Percentiles rank a stretch among this genome's conserved stretches.
Conservation (phyloP, 2,888 invertebrate genomes). For the Philaethria dido region DNA sequence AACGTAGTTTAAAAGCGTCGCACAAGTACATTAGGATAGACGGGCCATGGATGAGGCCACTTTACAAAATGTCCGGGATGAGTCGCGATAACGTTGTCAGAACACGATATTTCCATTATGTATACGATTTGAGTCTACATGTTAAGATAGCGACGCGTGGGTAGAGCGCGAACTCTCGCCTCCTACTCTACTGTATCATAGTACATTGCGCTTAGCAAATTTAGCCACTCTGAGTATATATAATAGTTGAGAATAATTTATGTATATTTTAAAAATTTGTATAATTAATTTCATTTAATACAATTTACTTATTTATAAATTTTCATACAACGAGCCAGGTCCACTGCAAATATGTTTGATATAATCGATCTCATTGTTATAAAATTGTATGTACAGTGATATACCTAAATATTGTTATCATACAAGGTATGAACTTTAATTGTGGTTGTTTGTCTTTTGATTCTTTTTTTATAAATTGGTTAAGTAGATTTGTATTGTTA, state of each 20-base stretch:
- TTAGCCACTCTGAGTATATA: constrained; percentile 56
- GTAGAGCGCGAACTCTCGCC: constrained; percentile 62
- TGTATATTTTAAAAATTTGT: constrained; percentile 42
- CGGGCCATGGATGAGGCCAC: constrained; percentile 74
- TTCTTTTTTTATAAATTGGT: constrained; percentile 62
- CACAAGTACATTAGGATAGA: constrained; percentile 55
- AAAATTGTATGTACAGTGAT: constrained; percentile 70
- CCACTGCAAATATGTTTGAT: constrained; percentile 64
- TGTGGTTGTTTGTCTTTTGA: constrained; percentile 58
- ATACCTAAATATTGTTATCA: constrained; percentile 79
- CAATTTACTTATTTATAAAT: constrained; percentile 34
- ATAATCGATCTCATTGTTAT: constrained; percentile 83
- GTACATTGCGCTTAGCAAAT: constrained; percentile 61
- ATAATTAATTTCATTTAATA: constrained; percentile 42
- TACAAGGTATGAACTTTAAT: constrained; percentile 82
- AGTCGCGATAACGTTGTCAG: constrained; percentile 82
- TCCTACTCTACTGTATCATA: constrained; percentile 49
- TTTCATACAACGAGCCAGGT: constrained; percentile 71
- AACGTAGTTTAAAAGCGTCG: constrained; percentile 63
- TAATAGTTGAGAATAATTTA: constrained; percentile 52
- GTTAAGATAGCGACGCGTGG: constrained; percentile 78
- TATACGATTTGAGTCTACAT: constrained; percentile 84
- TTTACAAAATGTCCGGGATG: constrained; percentile 83
- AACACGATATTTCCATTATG: constrained; percentile 84
- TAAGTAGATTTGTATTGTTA: constrained; percentile 59